Evolutionary conservation across 2,113 vertebrate species (phyloP), one percentile per base, ranked within the genome.

Genomic region (Pycnonotus jocosus): DNA sequence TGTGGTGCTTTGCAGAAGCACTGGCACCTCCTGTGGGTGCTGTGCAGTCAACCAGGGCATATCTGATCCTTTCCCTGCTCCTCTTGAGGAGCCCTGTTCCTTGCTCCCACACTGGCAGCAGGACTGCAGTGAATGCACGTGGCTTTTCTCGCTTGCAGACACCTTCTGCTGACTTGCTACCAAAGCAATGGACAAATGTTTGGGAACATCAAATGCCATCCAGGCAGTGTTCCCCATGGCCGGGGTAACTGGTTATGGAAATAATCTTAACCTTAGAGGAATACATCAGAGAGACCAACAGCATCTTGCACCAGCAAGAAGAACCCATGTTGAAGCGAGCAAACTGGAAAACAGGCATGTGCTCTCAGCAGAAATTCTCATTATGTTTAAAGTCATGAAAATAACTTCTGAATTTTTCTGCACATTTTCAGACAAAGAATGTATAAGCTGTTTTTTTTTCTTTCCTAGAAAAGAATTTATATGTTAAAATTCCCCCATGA

Each of bases 61-160:
- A 0, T 28, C 28, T 47, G 40, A 28, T 44, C 18, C 33, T 54
- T 82, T 76, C 14, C 7, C 23, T 19, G 4, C 33, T 62, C 16
- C 19, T 58, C 47, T 27, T 47, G 21, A 40, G 47, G 38, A 51
- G 17, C 28, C 9, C 25, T 1, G 0, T 19, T 56, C 58, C 31
- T 62, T 50, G 69, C 5, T 54, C 25, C 35, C 2, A 3, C n/a
- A 14, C 35, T 64, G 61, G 37, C 40, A 72, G 13, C 11, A 47
- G 31, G 27, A 19, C 16, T 47, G 27, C 0, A 1, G 33, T 37
- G 30, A 31, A 10, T 24, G 28, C 11, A 8, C 4, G 7, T 1
- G 19, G 11, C 15, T 53, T 69, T 80, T 80, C 27, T 62, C 9
- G 14, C 31, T 80, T 23, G 4, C 24, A 51, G 74, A 5, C 19